Base-by-base conservation (phyloP, 2,113 vertebrate species). In the Choloepus hoffmanni region DNA sequence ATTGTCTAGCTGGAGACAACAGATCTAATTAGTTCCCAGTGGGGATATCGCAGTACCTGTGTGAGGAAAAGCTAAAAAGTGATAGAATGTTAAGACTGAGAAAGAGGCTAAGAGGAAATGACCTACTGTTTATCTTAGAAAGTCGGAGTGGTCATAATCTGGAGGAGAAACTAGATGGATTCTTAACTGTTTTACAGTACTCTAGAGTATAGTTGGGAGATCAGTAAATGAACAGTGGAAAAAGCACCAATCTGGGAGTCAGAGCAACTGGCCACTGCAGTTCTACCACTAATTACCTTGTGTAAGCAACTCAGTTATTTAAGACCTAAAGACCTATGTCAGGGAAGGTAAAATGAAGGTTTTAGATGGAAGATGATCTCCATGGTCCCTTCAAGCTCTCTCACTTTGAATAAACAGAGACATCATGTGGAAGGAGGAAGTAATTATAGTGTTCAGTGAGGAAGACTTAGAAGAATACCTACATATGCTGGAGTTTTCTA, bases 331-430 rank as follows among this genome's bases (percentile, higher is more conserved):
- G 36, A 36, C 36, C 36, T 36, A 36, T 36, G 36, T 36, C 36
- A 36, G 36, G 36, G 36, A 36, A 36, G 36, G n/a, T 43, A 40
- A 67, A 95, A 90, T 21, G 43, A 70, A 14, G 40, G 24, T 16
- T n/a, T 85, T 78, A n/a, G 43, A 63, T 26, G 16, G 50, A 81
- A 90, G 53, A 55, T 36, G 15, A 73, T 58, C 21, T 55, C 30
- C 28, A 53, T 63, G 74, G 1, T 3, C 33, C 55, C 8, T 58
- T 28, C 10, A 43, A 74, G 33, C 68, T 88, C 53, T 67, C 10
- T 92, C 40, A 82, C 10, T 79, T 62, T 86, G 55, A 93, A 79
- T 79, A 91, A 96, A 92, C 70, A 96, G 95, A 96, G 95, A 94
- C 92, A 89, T 96, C 93, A 50, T 81, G 93, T 97, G 92, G 94